Percentiles rank a stretch among this genome's conserved stretches.
Conservation (phyloP, 2,888 invertebrate species). For the Melikaiella ostensackeni region DNA sequence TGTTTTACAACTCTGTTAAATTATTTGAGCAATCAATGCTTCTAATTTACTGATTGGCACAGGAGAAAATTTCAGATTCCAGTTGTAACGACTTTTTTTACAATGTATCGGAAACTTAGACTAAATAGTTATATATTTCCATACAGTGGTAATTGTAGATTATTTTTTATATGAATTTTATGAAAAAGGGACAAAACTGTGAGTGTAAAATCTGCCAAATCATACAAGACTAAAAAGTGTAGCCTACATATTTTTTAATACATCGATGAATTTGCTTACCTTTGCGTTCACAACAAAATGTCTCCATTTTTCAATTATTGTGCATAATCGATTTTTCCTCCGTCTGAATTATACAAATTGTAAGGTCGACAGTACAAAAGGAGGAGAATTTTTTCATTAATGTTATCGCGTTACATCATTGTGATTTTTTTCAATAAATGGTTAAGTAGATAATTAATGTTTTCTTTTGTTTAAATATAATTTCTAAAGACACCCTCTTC, state of each 20-base stretch:
- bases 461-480: not conserved
- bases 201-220: slow-evolving; percentile 2
- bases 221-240: slow-evolving; percentile 2
- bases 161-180: slow-evolving; percentile 39
- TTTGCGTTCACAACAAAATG: slow-evolving; percentile 19
- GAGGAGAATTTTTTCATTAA: slow-evolving; percentile 2
- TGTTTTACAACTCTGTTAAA: not conserved
- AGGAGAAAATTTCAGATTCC: not conserved
- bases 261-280: not conserved
- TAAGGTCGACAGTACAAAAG: slow-evolving; percentile 30
- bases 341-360: slow-evolving; percentile 9
- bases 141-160: slow-evolving; percentile 22
- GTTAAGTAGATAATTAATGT: not conserved
- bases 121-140: slow-evolving; percentile 21
- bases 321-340: not conserved
- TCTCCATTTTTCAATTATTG: not conserved
- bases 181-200: slow-evolving; percentile 1
- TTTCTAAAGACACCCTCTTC: no score
- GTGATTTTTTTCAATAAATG: slow-evolving; percentile 28
- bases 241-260: slow-evolving; percentile 26
- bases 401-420: slow-evolving; percentile 36
- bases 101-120: slow-evolving; percentile 19
- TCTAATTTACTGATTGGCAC: not conserved
- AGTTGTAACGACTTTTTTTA: slow-evolving; percentile 4
- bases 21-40: not conserved